phyloP scores from a whole-genome alignment of 2,797 vertebrate species.

The Aeoliscus strigatus region DNA sequence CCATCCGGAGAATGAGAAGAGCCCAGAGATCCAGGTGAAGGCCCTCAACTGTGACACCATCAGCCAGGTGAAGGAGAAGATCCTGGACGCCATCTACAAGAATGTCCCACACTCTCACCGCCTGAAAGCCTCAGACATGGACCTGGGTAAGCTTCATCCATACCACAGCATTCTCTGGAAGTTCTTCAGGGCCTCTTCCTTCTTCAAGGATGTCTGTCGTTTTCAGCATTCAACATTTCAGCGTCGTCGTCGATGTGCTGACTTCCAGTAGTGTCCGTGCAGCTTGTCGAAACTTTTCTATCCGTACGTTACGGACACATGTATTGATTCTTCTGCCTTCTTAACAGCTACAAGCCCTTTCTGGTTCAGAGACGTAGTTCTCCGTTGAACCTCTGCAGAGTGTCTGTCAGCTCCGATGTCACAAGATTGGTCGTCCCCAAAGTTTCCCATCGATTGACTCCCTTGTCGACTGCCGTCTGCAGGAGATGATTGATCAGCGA shows the following conservation, averaged over 20 bases:
- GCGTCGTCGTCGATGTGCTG: too few relatives aligned
- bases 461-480: conserved; percentile 43
- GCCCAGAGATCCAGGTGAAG: conserved; percentile 95
- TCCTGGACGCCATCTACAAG: conserved; percentile 94
- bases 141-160: too few relatives aligned
- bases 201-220: too few relatives aligned
- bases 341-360: conserved; percentile 37
- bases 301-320: too few relatives aligned
- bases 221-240: too few relatives aligned
- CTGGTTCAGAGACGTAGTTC: conserved; percentile 29
- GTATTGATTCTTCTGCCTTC: too few relatives aligned
- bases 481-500: conserved; percentile 63
- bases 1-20: conserved; percentile 98
- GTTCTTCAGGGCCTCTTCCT: too few relatives aligned
- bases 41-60: conserved; percentile 97
- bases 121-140: conserved; percentile 94
- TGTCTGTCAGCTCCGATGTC: conserved; percentile 48
- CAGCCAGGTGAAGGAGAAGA: conserved; percentile 98
- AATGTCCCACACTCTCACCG: conserved; percentile 96
- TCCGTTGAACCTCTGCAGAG: conserved; percentile 34
- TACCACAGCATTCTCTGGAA: too few relatives aligned
- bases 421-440: too few relatives aligned
- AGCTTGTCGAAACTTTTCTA: too few relatives aligned
- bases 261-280: too few relatives aligned
- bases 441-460: conserved; percentile 46